phyloP scores from a whole-genome alignment of 1,140 invertebrate species.

The Eumaeus atala region DNA sequence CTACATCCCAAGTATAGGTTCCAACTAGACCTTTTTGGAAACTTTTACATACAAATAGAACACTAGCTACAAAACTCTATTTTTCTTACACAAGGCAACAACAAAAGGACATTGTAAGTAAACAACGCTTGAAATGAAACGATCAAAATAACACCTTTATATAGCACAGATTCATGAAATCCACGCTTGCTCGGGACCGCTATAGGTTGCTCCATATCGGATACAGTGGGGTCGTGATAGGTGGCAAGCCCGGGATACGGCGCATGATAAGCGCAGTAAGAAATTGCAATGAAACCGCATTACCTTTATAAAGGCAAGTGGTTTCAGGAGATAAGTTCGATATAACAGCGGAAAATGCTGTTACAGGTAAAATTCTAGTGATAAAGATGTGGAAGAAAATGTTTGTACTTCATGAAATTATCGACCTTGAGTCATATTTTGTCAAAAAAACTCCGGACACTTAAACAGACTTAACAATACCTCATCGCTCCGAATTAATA shows the following conservation, averaged over 20 bases:
- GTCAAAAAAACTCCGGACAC: too few relatives aligned
- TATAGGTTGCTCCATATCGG: slow-evolving; percentile 12
- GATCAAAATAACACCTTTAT: slow-evolving; percentile 11
- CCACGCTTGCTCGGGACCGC: slow-evolving; percentile 8
- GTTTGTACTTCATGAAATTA: background rate
- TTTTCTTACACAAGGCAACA: too few relatives aligned
- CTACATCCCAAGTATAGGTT: too few relatives aligned
- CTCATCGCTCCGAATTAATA: too few relatives aligned
- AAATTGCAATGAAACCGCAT: slow-evolving; percentile 22
- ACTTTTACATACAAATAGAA: too few relatives aligned
- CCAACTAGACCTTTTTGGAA: too few relatives aligned
- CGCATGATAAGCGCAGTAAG: slow-evolving; percentile 17
- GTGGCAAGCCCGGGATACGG: slow-evolving; percentile 12
- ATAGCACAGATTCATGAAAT: slow-evolving; percentile 2
- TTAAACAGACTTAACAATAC: too few relatives aligned
- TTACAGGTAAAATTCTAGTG: background rate
- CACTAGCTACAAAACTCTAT: too few relatives aligned
- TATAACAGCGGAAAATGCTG: background rate
- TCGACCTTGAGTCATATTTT: background rate
- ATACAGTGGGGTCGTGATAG: slow-evolving; percentile 16
- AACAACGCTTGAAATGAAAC: too few relatives aligned
- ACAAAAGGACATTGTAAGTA: too few relatives aligned
- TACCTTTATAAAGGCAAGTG: slow-evolving; percentile 14
- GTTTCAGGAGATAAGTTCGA: slow-evolving; percentile 1
- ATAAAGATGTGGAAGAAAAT: too few relatives aligned